These are phyloP conservation scores for Zosterops borbonicus DNA, from an alignment of 2,113 vertebrate genomes.

Conservation along the genomic window DNA sequence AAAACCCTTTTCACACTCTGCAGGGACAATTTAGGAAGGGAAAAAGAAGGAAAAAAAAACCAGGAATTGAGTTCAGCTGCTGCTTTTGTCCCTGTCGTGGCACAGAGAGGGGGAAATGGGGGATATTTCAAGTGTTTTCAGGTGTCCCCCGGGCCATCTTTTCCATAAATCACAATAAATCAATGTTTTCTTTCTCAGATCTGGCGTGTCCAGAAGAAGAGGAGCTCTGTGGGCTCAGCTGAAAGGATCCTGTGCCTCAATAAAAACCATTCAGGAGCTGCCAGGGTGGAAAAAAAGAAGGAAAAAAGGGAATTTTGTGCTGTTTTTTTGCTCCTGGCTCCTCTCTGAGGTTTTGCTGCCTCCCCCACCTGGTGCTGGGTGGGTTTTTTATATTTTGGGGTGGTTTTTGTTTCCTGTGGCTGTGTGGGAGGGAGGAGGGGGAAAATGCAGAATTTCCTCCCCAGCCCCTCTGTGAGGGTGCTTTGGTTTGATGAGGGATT, in stretches of 20 bases:
- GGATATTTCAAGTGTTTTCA: background rate
- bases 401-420: background rate
- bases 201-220: background rate
- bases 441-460: background rate
- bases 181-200: background rate
- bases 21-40: background rate
- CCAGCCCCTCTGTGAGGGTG: background rate
- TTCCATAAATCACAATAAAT: background rate
- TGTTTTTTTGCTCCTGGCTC: no score
- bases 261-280: slow-evolving; percentile 3
- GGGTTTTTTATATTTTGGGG: background rate
- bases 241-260: background rate
- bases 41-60: background rate
- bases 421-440: background rate
- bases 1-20: background rate
- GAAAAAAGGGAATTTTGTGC: no score
- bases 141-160: background rate
- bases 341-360: no score
- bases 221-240: background rate
- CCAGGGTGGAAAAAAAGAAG: background rate
- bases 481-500: background rate
- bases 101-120: background rate
- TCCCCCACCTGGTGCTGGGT: background rate
- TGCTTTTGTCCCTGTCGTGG: background rate
- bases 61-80: background rate